Evolutionary conservation across 2,797 vertebrate species (phyloP), one percentile per base, ranked within the genome.

Genomic region (Melanogrammus aeglefinus): DNA sequence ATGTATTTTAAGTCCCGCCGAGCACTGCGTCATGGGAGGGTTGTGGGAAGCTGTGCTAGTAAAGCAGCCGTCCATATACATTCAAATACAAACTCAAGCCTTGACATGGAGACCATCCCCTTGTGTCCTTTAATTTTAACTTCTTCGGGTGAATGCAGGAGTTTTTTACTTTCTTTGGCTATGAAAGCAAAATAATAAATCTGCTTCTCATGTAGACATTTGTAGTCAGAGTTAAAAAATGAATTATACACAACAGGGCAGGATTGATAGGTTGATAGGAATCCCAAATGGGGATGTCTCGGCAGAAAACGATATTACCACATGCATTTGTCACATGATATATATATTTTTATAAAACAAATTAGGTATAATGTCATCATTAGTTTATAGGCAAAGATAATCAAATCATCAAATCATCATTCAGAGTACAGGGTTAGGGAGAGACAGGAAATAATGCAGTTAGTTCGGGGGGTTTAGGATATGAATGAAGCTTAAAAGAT

Each of bases 1-100:
- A 38, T 77, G 86, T 88, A 90, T 89, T 89, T 90, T 85, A 82
- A 86, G 41, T 84, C 79, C 69, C 13, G 47, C 76, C 78, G 82
- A 76, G 82, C 80, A 79, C 72, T 12, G 5, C 36, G 63, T 57
- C 79, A 77, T 14, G 27, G 63, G 41, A 77, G 81, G 77, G 36
- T 73, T 90, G 82, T 88, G 89, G 89, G 88, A 89, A 90, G 87
- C 57, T 81, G 24, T 3, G 63, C 2, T 12, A 69, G 63, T 16
- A 39, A 27, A 27, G 63, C 63, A 33, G 31, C 31, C 31, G 24
- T 69, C 63, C 63, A 69, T 27, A 69, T 27, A 27, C 63, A 12
- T 27, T 13, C 63, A 69, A 27, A 69, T 3, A 69, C n/a, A 69
- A 27, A 69, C 57, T 63, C 57, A n/a, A 9, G 57, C 57, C n/a